Evolutionary conservation across 2,113 vertebrate genomes (phyloP).

Genomic region (Prolemur simus): DNA sequence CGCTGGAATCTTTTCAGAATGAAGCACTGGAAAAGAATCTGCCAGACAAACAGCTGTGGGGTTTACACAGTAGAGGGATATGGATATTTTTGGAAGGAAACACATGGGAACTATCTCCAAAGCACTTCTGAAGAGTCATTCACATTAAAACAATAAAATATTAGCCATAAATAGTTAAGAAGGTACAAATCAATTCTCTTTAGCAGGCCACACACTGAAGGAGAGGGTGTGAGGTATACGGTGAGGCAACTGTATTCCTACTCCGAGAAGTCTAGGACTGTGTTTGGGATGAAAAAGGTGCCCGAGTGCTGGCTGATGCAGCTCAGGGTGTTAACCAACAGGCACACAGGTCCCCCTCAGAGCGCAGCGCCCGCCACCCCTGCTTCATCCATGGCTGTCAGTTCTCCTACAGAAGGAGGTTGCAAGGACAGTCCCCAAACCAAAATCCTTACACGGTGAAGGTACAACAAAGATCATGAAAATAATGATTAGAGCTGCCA

Average conservation of each 20-base stretch:
- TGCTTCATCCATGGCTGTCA: no score
- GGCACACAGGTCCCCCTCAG: no score
- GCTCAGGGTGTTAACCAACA: neutral
- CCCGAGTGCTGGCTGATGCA: fast-evolving
- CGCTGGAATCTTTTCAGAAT: neutral
- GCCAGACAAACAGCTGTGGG: neutral
- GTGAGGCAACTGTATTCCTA: neutral
- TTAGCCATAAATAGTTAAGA: neutral
- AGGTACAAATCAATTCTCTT: neutral
- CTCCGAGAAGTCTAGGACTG: fast-evolving
- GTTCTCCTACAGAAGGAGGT: neutral
- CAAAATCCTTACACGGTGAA: neutral
- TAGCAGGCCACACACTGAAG: neutral
- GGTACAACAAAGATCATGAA: neutral
- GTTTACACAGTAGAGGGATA: neutral
- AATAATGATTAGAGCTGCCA: neutral
- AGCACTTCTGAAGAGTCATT: neutral
- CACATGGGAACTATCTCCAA: neutral
- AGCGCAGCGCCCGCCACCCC: fast-evolving
- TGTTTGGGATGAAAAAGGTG: fast-evolving
- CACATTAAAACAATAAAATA: constrained; percentile 13
- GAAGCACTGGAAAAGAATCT: neutral
- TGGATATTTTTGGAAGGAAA: neutral
- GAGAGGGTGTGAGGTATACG: neutral
- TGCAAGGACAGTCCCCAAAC: neutral